phyloP scores from a whole-genome alignment of 2,888 invertebrate genomes.

The Meloe dianella region DNA sequence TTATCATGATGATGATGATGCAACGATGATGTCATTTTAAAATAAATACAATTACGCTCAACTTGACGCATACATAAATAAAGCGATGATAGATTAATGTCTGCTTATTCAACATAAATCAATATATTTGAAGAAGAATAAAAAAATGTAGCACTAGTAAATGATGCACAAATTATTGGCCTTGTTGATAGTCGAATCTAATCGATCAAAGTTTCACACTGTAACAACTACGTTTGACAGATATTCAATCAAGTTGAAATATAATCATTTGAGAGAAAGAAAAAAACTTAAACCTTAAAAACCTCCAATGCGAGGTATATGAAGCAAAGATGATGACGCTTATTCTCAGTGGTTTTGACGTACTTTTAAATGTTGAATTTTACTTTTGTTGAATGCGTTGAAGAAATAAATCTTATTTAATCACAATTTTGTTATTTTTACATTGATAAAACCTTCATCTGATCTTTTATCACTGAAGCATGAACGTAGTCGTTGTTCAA shows the following conservation, averaged over 20 bases:
- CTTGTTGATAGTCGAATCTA: background rate
- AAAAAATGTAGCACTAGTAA: too few relatives aligned
- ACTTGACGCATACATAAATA: too few relatives aligned
- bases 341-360: background rate
- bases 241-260: background rate
- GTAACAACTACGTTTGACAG: background rate
- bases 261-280: background rate
- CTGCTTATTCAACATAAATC: background rate
- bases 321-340: background rate
- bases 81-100: background rate
- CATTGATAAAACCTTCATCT: too few relatives aligned
- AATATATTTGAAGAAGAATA: background rate
- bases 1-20: constrained; percentile 23
- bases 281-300: background rate
- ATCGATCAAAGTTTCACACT: background rate
- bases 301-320: background rate
- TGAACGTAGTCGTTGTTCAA: too few relatives aligned
- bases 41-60: background rate
- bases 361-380: background rate
- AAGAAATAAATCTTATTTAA: too few relatives aligned
- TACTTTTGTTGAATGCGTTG: background rate
- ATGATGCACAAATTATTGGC: background rate
- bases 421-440: too few relatives aligned
- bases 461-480: too few relatives aligned
- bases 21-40: constrained; percentile 15